Evolutionary conservation across 1,140 invertebrate species (phyloP), one percentile per base, ranked within the genome.

Genomic region (Drosophila carrolli): DNA sequence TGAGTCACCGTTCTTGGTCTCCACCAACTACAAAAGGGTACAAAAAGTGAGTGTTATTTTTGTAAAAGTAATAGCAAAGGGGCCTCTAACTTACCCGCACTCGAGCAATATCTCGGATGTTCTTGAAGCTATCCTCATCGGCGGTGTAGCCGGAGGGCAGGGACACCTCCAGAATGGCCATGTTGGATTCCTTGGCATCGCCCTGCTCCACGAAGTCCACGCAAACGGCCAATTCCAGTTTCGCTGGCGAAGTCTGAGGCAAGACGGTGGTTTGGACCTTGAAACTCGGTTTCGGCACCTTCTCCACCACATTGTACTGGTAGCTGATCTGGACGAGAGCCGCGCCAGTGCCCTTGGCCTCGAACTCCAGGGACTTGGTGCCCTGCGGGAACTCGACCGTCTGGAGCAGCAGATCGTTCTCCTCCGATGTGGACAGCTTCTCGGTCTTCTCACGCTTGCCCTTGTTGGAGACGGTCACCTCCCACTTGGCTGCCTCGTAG

Each of bases 91-190:
- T 80, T 67, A 92, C 91, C 56, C 91, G 47, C 23, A 92, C 91
- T 6, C 88, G 59, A 1, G 91, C 71, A n/a, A 91, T 78, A 4
- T 58, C 27, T 6, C 67, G 59, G 2, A 92, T 86, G 0, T 81
- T 56, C 14, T 73, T 56, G 51, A 92, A 86, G 32, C 68, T 81
- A 0, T 91, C 91, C 27, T 78, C 73, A 14, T 91, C 86, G 29
- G 75, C 75, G 1, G 84, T 95, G 89, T 96, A 98, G 44, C 97
- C 97, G 1, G 96, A 97, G 0, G 97, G 97, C 61, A 98, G 93
- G 58, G 94, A 95, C 0, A 98, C 95, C 93, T 98, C 97, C 94
- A 98, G 95, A 9, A 98, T 96, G 50, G 96, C 97, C 97, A 98
- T 98, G 83, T 98, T 98, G 78, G 96, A 96, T 1, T 81, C 74